Percentiles rank a stretch among this genome's conserved stretches.
phyloP scores from a whole-genome alignment of 2,888 invertebrate species.

The Eurytoma adleriae region DNA sequence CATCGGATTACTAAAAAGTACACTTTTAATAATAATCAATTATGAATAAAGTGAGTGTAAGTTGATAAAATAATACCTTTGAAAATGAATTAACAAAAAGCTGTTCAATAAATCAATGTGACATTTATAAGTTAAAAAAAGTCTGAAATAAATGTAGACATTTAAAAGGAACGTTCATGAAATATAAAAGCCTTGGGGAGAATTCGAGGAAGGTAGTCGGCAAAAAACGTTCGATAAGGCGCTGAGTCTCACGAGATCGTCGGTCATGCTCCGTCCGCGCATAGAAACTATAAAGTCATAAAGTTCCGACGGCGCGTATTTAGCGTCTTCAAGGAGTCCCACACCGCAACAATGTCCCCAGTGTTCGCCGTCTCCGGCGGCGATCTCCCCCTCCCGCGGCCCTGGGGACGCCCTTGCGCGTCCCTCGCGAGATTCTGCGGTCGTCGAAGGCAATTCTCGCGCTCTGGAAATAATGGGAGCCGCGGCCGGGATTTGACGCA shows the following conservation, averaged over 20 bases:
- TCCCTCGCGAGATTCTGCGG: background rate
- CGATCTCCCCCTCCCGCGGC: background rate
- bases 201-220: conserved; percentile 9
- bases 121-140: too few relatives aligned
- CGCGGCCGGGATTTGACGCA: background rate
- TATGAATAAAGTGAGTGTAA: too few relatives aligned
- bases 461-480: conserved; percentile 24
- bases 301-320: conserved; percentile 16
- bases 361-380: conserved; percentile 23
- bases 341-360: conserved; percentile 35
- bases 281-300: conserved; percentile 19
- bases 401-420: background rate
- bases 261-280: background rate
- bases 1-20: too few relatives aligned
- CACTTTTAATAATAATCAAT: too few relatives aligned
- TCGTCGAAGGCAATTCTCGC: conserved; percentile 16
- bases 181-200: too few relatives aligned
- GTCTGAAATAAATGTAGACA: too few relatives aligned
- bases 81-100: too few relatives aligned
- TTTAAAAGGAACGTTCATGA: too few relatives aligned
- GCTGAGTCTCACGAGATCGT: background rate
- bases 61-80: too few relatives aligned
- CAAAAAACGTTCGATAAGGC: background rate
- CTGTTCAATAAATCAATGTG: too few relatives aligned
- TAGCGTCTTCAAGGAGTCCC: background rate